These are phyloP conservation scores for human DNA, from an alignment of 2,113 vertebrate genomes.

Conservation along the genomic window GRCh38 chr1:214972501-214973000, in stretches of 20 bases:
- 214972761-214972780: neutral
- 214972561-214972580: neutral
- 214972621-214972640: neutral
- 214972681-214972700: neutral
- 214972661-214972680: neutral
- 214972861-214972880: conserved; percentile 12
- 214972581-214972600: neutral
- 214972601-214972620: neutral
- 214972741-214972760: neutral
- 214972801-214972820: neutral
- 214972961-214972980: conserved; percentile 60
- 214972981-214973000: neutral
- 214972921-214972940: conserved; percentile 48
- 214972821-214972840: neutral
- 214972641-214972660: neutral
- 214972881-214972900: conserved; percentile 53
- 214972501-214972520: neutral
- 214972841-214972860: conserved; percentile 30
- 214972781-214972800: neutral
- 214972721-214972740: neutral
- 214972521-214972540: neutral
- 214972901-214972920: conserved; percentile 62
- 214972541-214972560: neutral
- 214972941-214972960: conserved; percentile 61
- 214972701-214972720: neutral